Evolutionary conservation across 64 coral and sea anemone species (phyloP).

Genomic region (Pocillopora verrucosa): DNA sequence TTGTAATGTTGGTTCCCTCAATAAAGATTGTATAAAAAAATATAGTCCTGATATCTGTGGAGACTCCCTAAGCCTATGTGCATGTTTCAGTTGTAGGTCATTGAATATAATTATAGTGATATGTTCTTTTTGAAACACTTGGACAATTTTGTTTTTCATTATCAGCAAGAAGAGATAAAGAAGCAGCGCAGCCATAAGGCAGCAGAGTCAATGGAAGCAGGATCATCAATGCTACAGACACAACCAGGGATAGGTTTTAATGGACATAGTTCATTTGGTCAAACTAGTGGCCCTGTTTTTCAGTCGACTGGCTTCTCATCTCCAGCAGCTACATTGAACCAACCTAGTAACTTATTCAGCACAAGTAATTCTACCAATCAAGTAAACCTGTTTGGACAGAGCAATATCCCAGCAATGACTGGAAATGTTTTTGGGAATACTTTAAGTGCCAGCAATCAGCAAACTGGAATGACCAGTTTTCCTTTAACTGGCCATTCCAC

Average conservation of each 20-base stretch:
- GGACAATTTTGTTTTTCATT: background rate
- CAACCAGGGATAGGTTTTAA: background rate
- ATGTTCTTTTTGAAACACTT: too few relatives aligned
- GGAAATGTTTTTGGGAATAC: background rate
- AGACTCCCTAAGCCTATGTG: too few relatives aligned
- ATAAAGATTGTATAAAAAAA: too few relatives aligned
- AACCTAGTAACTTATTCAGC: constrained; percentile 32
- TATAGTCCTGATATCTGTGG: too few relatives aligned
- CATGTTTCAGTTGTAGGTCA: too few relatives aligned
- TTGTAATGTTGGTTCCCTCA: too few relatives aligned
- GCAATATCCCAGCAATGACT: background rate
- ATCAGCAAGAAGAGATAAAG: constrained; percentile 79
- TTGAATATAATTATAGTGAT: too few relatives aligned
- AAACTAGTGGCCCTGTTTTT: background rate
- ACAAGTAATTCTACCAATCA: background rate
- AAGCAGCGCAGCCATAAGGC: constrained; percentile 24
- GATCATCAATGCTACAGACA: background rate
- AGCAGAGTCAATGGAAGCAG: background rate
- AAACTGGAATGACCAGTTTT: background rate
- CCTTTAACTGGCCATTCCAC: constrained; percentile 21
- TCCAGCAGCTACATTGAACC: background rate
- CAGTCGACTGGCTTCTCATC: constrained; percentile 26
- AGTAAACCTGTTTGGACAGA: constrained; percentile 18
- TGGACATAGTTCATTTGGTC: background rate
- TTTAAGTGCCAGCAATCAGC: background rate